Base-by-base conservation (phyloP, 2,888 invertebrate species). In the Conops quadrifasciatus region DNA sequence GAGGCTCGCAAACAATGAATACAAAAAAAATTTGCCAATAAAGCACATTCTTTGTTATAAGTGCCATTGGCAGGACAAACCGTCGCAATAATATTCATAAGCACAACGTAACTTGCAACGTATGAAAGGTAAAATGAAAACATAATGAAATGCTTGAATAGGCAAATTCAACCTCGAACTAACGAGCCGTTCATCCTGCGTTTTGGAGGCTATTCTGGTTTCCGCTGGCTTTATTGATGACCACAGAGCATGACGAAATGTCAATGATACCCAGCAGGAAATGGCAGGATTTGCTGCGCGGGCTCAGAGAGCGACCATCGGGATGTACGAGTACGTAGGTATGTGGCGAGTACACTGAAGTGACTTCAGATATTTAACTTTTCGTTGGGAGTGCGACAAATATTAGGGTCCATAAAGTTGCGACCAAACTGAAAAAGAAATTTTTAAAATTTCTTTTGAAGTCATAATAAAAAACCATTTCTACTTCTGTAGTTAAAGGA, bases 11-110 rank as follows among this genome's bases (percentile, higher is more conserved):
- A 74, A 75, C 75, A 75, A 83, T 82, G 81, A 75, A 83, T 82
- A 80, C 79, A 80, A 77, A 79, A 82, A 9, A 83, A 82, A 82
- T 81, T 67, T 82, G 82, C 82, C 83, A 83, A 82, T 82, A 82
- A 82, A 82, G 82, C 82, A 82, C 76, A 82, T 83, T 82, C 83
- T 81, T 82, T 82, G 82, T 82, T 81, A 79, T 71, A 47, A 51
- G 64, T 24, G 64, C 64, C 64, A 64, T 30, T 30, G 60, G 60
- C 60, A 60, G 36, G 15, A 30, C 49, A 21, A n/a, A 59, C 7
- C 30, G 16, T 16, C n/a, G 59, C 58, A 59, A 30, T 30, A 59
- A 26, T 36, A 36, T 36, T 36, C 63, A 43, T 49, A 64, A 64
- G 49, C 24, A 26, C 28, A 64, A 49, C 64, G 21, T 21, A 64